Evolutionary conservation across 2,888 invertebrate species (phyloP), one percentile per base, ranked within the genome.

Genomic region (Aplocera efformata): DNA sequence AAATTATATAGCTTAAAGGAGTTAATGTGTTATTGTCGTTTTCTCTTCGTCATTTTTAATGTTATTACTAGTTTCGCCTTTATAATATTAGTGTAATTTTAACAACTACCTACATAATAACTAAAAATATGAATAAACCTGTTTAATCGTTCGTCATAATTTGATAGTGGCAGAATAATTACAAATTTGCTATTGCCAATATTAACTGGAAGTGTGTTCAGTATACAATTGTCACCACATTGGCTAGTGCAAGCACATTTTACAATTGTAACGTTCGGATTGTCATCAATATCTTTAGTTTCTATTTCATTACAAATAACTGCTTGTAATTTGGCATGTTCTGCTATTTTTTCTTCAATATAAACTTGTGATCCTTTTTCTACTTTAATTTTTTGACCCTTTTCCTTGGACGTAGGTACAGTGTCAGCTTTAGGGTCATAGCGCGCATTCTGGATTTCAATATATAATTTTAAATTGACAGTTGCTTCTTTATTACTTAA

Each of bases 381-480:
- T n/a, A 43, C 36, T 50, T 48, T 51, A 8, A 40, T n/a, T 10
- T 60, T 25, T 10, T 61, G 44, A 21, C 42, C 24, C 6, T 32
- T 25, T 20, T 24, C 29, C 9, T 36, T 13, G 7, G 23, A 8
- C 7, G 8, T 9, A 21, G 7, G 5, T 13, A 32, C 25, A 11
- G 24, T 3, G 21, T 7, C 8, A 22, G 5, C 6, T 26, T 10
- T 44, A 38, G n/a, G 29, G 48, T 36, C 42, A 5, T 46, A 26
- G 39, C 32, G 23, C 30, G 50, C 7, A 48, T 63, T 64, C 42
- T 58, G 60, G 8, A 80, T 49, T 53, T 78, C 65, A 42, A 82
- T 69, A 23, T 67, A 67, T 4, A 82, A 45, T 47, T 67, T 75
- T 7, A 84, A 62, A 47, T 74, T 70, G 1, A 79, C 42, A 7